phyloP scores from a whole-genome alignment of 1,140 invertebrate genomes.

The Drosophila willistoni region DNA sequence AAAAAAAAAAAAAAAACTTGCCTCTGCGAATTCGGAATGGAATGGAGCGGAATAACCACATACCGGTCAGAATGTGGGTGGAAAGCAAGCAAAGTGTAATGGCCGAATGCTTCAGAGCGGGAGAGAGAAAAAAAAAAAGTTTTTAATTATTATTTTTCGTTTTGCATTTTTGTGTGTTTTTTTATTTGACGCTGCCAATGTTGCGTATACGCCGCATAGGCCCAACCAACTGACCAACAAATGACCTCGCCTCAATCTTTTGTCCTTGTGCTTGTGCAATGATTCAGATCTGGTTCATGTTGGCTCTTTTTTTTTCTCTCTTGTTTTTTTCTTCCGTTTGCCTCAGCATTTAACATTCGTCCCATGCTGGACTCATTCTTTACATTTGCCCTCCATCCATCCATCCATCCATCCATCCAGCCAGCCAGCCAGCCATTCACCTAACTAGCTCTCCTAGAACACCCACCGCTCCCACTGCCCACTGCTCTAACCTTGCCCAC shows the following conservation, averaged over 20 bases:
- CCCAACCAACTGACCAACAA: constrained; percentile 1
- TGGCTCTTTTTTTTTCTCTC: background rate
- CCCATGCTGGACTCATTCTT: background rate
- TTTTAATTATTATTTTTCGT: constrained; percentile 6
- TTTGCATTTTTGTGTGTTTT: background rate
- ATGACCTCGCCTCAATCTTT: constrained; percentile 7
- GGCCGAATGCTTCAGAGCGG: background rate
- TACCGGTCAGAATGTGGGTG: no score
- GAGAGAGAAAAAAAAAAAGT: background rate
- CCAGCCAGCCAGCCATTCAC: no score
- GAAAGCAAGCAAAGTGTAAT: background rate
- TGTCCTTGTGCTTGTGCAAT: constrained; percentile 13
- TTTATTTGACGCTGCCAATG: background rate
- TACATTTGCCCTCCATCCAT: background rate
- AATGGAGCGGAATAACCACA: background rate
- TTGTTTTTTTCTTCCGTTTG: constrained; percentile 5
- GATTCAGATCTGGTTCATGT: constrained; percentile 5
- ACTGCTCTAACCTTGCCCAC: background rate
- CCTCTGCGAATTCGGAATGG: background rate
- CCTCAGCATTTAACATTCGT: background rate
- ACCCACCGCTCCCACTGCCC: background rate
- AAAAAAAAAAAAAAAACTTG: background rate
- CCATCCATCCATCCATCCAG: no score
- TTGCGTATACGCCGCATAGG: constrained; percentile 8
- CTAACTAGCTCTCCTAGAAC: no score